phyloP scores from a whole-genome alignment of 2,797 vertebrate genomes.

The Synaphobranchus kaupii region DNA sequence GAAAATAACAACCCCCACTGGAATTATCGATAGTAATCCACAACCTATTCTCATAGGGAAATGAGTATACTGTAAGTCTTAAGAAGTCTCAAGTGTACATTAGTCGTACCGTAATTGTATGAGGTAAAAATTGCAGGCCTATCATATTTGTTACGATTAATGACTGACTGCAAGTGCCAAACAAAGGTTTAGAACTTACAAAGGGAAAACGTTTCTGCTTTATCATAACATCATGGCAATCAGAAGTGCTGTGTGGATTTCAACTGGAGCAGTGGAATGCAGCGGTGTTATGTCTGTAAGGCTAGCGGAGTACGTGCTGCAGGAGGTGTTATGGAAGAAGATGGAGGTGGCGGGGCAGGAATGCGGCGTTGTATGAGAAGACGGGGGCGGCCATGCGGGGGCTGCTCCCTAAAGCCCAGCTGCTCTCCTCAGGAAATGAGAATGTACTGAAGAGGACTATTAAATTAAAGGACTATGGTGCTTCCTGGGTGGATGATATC shows the following conservation, averaged over 20 bases:
- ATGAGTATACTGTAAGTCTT: neutral
- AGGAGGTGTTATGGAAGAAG: neutral
- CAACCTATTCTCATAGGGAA: neutral
- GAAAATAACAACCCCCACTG: conserved; percentile 16
- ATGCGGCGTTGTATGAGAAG: neutral
- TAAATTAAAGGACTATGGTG: conserved; percentile 6
- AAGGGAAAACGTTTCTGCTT: neutral
- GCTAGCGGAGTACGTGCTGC: neutral
- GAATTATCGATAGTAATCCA: neutral
- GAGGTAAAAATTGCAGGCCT: neutral
- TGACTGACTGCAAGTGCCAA: neutral
- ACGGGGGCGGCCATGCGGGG: neutral
- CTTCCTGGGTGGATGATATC: conserved; percentile 32
- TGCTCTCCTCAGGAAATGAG: conserved; percentile 17
- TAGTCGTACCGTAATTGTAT: neutral
- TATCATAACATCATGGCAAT: neutral
- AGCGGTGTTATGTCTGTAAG: conserved; percentile 19
- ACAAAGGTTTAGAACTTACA: neutral
- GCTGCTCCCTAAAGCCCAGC: conserved; percentile 8
- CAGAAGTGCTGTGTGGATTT: conserved; percentile 8
- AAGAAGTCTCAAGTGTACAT: neutral
- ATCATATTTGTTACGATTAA: neutral
- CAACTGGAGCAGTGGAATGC: conserved; percentile 14
- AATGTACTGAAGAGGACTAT: conserved; percentile 6
- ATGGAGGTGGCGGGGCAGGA: neutral